Conservation (phyloP, 2,113 vertebrate genomes). For the Paraplagusia blochii region DNA sequence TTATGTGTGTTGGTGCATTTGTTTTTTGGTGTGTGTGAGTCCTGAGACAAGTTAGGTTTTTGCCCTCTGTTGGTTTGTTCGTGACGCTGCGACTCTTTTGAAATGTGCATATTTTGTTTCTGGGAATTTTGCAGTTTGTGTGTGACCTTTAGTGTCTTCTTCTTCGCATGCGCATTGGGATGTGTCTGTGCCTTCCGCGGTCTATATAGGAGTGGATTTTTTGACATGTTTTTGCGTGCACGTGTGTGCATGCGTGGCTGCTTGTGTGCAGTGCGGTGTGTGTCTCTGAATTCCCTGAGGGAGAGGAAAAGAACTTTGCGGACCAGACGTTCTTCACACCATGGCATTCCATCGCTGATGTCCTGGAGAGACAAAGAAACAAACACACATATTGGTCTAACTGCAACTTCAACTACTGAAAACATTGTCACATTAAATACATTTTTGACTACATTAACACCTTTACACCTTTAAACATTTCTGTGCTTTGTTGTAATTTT, state of each 20-base stretch:
- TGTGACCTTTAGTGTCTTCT: slow-evolving; percentile 8
- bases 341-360: slow-evolving; percentile 60
- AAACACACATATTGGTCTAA: neutral
- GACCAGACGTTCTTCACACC: slow-evolving; percentile 63
- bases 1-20: slow-evolving; percentile 12
- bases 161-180: neutral
- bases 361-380: slow-evolving; percentile 37
- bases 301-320: slow-evolving; percentile 66
- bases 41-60: slow-evolving; percentile 17
- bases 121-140: neutral
- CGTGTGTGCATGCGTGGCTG: slow-evolving; percentile 22
- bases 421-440: neutral
- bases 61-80: slow-evolving; percentile 29
- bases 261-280: slow-evolving; percentile 33
- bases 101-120: slow-evolving; percentile 13
- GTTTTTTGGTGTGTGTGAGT: slow-evolving; percentile 11
- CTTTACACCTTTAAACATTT: no score
- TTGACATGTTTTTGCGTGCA: neutral
- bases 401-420: neutral
- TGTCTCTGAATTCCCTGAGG: slow-evolving; percentile 62
- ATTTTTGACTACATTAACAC: no score
- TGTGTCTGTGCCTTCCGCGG: slow-evolving; percentile 5
- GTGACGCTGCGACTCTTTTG: slow-evolving; percentile 12
- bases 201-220: slow-evolving; percentile 1
- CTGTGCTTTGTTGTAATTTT: no score